phyloP scores from a whole-genome alignment of 2,797 vertebrate genomes.

The Stomatorhinus walkeri region DNA sequence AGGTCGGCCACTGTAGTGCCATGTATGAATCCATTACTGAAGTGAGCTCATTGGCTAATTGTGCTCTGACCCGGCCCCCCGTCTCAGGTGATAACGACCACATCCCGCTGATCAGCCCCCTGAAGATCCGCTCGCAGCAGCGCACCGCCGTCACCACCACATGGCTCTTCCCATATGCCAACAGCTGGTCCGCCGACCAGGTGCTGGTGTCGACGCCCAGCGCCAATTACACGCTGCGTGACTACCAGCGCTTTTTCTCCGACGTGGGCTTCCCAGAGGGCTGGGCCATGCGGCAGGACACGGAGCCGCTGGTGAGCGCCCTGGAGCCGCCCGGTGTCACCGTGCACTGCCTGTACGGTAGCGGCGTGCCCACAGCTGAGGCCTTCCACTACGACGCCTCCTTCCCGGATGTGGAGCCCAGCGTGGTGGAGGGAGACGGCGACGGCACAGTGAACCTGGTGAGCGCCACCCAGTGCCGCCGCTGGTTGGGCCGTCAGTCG shows the following conservation, averaged over 20 bases:
- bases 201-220: constrained; percentile 75
- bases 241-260: constrained; percentile 74
- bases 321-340: constrained; percentile 71
- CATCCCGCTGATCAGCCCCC: constrained; percentile 81
- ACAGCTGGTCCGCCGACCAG: constrained; percentile 76
- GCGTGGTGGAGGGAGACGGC: constrained; percentile 65
- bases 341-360: constrained; percentile 85
- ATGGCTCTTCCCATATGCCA: constrained; percentile 86
- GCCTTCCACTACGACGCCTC: constrained; percentile 74
- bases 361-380: constrained; percentile 68
- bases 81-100: constrained; percentile 84
- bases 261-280: constrained; percentile 82
- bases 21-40: neutral
- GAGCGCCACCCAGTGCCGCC: constrained; percentile 74
- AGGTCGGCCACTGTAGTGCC: neutral
- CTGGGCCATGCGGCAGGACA: constrained; percentile 86
- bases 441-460: constrained; percentile 88
- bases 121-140: constrained; percentile 90
- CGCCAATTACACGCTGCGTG: constrained; percentile 77
- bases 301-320: constrained; percentile 66
- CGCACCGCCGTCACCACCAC: constrained; percentile 81
- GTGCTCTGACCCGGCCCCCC: neutral
- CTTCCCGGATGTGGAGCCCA: constrained; percentile 85
- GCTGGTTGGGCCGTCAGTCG: constrained; percentile 70
- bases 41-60: neutral